Conservation (phyloP, 2,797 vertebrate genomes). For the Parauchenoglanis punctatus region DNA sequence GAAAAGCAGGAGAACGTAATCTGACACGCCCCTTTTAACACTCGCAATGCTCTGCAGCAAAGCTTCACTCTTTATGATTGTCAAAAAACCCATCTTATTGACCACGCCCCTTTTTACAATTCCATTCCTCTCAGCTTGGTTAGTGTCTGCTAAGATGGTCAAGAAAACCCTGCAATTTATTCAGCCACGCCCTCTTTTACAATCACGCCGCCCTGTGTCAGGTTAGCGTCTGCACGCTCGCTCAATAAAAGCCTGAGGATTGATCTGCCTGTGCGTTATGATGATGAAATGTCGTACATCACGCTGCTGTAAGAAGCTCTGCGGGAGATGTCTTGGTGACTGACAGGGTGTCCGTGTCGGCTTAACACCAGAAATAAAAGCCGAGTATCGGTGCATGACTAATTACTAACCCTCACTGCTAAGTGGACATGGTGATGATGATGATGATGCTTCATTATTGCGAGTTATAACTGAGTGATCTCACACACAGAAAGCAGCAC, state of each 20-base stretch:
- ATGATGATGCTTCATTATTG: not conserved
- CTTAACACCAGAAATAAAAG: not conserved
- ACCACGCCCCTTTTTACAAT: not conserved
- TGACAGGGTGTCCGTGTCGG: not conserved
- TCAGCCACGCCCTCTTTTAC: not conserved
- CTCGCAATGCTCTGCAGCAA: too few species aligned
- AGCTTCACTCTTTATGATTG: too few species aligned
- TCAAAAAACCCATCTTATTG: too few species aligned
- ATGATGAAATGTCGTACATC: not conserved
- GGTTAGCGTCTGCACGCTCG: not conserved
- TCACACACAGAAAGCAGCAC: not conserved
- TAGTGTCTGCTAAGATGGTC: not conserved
- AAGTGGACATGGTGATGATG: not conserved
- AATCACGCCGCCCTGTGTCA: not conserved
- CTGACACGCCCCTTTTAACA: not conserved
- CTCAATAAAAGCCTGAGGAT: not conserved
- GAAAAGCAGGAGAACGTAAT: not conserved
- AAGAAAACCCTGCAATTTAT: not conserved
- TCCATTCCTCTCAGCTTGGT: not conserved
- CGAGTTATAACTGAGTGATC: not conserved
- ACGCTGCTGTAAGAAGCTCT: not conserved
- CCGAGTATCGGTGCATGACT: conserved; percentile 9
- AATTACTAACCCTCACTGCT: not conserved
- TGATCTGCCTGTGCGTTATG: not conserved
- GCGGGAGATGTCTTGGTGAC: not conserved